A percentile compares a stretch with the other conserved stretches of the same genome.
phyloP scores from a whole-genome alignment of 2,113 vertebrate genomes.

The Myxocyprinus asiaticus region DNA sequence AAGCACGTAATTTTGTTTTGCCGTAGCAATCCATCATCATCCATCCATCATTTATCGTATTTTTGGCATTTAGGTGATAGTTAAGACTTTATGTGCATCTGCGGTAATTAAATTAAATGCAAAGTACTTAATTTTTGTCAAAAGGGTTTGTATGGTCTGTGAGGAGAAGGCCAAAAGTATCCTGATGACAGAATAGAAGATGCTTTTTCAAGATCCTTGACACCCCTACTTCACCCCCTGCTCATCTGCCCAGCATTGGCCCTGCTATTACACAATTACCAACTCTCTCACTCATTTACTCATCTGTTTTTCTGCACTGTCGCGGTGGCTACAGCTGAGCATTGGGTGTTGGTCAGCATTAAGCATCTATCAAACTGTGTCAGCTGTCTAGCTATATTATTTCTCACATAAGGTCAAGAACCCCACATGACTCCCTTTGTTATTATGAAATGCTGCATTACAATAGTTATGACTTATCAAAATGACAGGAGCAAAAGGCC shows the following conservation, averaged over 20 bases:
- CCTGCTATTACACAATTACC: no score
- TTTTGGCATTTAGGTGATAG: no score
- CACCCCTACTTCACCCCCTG: not conserved
- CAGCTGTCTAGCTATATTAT: constrained; percentile 1
- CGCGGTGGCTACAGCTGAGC: constrained; percentile 20
- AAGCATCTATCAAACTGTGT: constrained; percentile 17
- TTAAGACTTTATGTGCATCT: no score
- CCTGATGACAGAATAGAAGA: constrained; percentile 14
- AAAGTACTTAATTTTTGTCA: no score
- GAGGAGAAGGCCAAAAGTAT: not conserved
- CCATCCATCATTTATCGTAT: not conserved
- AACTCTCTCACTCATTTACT: not conserved
- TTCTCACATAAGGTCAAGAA: not conserved
- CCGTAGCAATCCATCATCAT: no score
- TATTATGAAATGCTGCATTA: not conserved
- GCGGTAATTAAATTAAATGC: no score
- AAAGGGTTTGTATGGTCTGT: no score
- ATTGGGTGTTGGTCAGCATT: constrained; percentile 22
- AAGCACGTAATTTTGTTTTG: no score
- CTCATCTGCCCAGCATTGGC: not conserved
- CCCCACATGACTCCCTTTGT: not conserved
- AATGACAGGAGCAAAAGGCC: not conserved
- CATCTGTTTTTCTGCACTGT: constrained; percentile 14
- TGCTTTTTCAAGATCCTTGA: not conserved
- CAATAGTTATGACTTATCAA: constrained; percentile 1